Evolutionary conservation across 2,888 invertebrate genomes (phyloP).

Genomic region (Ophion ellenae): DNA sequence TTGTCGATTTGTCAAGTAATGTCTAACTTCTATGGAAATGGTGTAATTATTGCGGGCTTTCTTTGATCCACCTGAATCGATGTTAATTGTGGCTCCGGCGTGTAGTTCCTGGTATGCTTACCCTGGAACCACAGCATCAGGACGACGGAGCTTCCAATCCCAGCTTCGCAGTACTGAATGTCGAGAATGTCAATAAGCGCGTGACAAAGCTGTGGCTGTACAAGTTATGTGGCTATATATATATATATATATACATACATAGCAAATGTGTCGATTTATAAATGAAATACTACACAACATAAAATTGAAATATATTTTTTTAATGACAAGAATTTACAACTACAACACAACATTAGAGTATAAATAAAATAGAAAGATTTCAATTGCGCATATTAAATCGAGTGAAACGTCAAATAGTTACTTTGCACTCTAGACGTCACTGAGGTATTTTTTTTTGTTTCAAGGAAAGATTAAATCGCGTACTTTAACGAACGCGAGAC

Average conservation of each 20-base stretch:
- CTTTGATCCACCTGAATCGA: constrained; percentile 1
- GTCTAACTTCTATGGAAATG: not conserved
- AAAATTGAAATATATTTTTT: too few species aligned
- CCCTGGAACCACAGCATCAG: constrained; percentile 1
- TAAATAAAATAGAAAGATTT: too few species aligned
- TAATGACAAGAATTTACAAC: too few species aligned
- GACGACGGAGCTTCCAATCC: constrained; percentile 1
- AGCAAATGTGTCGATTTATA: not conserved
- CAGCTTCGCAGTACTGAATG: constrained; percentile 6
- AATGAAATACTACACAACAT: not conserved
- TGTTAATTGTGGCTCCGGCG: not conserved
- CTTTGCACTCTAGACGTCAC: too few species aligned
- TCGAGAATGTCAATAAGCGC: constrained; percentile 11
- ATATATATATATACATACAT: not conserved
- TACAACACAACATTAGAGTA: too few species aligned
- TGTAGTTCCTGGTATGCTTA: constrained; percentile 2
- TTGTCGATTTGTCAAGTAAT: not conserved
- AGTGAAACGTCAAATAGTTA: too few species aligned
- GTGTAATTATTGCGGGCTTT: not conserved
- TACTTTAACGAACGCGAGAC: too few species aligned
- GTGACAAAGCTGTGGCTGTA: not conserved
- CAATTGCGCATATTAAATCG: too few species aligned
- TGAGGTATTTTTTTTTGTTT: too few species aligned
- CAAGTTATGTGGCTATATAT: not conserved
- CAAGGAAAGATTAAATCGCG: too few species aligned